Evolutionary conservation across 2,113 vertebrate species (phyloP), one percentile per base, ranked within the genome.

Genomic region (Crypturellus undulatus): DNA sequence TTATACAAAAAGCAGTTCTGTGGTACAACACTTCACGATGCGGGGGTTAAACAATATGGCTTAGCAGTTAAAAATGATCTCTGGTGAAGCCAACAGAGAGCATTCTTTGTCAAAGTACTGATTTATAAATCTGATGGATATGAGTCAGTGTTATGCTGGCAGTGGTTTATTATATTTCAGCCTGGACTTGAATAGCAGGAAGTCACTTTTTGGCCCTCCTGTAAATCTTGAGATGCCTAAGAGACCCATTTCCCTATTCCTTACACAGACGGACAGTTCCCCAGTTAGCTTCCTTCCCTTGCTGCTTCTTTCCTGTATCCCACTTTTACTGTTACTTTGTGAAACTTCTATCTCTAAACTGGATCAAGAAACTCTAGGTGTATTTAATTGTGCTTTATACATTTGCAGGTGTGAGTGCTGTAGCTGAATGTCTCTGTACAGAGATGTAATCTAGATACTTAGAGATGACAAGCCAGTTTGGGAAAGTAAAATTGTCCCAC

Each of bases 81-180:
- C 1, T 64, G 52, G 25, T 52, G 84, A 92, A 90, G 80, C 73
- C 92, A 92, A 79, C 80, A 89, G 94, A 82, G 69, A 38, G 34
- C 47, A 12, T 81, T 93, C 93, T 93, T 92, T 84, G 86, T 94
- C 52, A 0, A 94, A 89, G 54, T 21, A 52, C 95, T 87, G 92
- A 90, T 94, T 95, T 96, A 89, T 93, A 94, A 94, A 95, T 89
- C 92, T 93, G 95, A 96, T 96, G 95, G 91, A 89, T 93, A 71
- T 94, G 95, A 96, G 96, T 96, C 96, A 96, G 95, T 91, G 89
- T 94, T 96, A 64, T 62, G 95, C 89, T 96, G 94, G 95, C 94
- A 94, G 73, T 69, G 34, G 43, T 94, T 96, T 94, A 82, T 94
- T 94, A 90, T 78, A 84, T 89, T 95, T 87, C 89, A 94, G 91